These are phyloP conservation scores for Calameuta filiformis DNA, from an alignment of 2,888 invertebrate genomes.

Conservation along the genomic window DNA sequence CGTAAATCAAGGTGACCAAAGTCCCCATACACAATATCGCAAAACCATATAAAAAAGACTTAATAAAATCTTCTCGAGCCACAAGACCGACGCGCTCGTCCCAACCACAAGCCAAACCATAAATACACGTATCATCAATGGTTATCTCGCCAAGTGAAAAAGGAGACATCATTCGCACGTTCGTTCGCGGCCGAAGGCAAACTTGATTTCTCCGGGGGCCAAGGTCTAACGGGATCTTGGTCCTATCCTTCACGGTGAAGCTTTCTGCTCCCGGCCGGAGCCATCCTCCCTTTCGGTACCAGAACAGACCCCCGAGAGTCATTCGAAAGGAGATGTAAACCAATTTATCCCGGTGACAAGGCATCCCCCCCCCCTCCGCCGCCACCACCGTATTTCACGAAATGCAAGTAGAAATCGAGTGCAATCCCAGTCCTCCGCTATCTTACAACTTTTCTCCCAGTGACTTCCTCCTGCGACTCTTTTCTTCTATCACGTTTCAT, in stretches of 20 bases:
- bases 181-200: conserved; percentile 30
- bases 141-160: conserved; percentile 19
- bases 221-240: conserved; percentile 35
- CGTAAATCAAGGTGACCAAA: background rate
- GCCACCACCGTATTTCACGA: background rate
- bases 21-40: background rate
- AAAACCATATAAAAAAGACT: background rate
- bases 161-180: conserved; percentile 31
- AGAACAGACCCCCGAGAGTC: conserved; percentile 34
- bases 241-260: conserved; percentile 15
- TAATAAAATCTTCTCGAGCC: background rate
- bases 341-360: conserved; percentile 35
- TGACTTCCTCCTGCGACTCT: background rate
- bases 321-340: conserved; percentile 35
- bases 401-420: background rate
- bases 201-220: conserved; percentile 51
- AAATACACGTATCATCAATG: background rate
- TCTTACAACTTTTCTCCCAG: background rate
- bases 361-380: background rate
- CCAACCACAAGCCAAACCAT: background rate
- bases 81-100: background rate
- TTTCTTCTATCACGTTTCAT: background rate
- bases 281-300: conserved; percentile 15
- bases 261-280: conserved; percentile 21
- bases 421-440: background rate